Evolutionary conservation across 2,797 vertebrate genomes (phyloP).

Genomic region (Sebastes hubbsi): DNA sequence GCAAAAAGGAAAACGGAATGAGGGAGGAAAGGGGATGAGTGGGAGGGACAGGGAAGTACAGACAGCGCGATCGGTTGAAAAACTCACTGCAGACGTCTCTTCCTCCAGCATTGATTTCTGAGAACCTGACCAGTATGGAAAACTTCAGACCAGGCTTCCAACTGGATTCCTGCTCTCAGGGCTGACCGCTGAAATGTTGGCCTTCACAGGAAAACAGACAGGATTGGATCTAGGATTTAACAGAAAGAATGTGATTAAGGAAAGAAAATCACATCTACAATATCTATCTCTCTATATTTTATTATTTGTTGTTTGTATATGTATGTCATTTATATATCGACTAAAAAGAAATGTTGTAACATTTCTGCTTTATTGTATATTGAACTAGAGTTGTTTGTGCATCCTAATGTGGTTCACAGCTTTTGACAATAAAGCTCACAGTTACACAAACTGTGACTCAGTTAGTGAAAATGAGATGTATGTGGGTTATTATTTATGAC

Average conservation of each 20-base stretch:
- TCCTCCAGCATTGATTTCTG: background rate
- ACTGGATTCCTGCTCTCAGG: constrained; percentile 9
- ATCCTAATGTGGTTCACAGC: background rate
- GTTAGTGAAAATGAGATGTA: background rate
- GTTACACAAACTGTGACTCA: background rate
- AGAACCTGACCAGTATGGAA: constrained; percentile 23
- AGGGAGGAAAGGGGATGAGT: background rate
- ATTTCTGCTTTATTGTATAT: background rate
- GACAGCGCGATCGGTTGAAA: background rate
- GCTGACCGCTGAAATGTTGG: constrained; percentile 7
- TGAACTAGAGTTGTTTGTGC: background rate
- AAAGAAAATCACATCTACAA: background rate
- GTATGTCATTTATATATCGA: too few relatives aligned
- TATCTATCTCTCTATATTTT: background rate
- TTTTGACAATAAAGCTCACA: background rate
- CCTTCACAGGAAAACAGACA: constrained; percentile 8
- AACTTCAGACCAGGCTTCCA: constrained; percentile 15
- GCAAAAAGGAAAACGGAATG: background rate
- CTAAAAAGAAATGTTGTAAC: too few relatives aligned
- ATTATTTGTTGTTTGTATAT: background rate
- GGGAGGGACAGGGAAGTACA: constrained; percentile 1
- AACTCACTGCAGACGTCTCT: constrained; percentile 8
- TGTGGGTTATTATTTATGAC: background rate
- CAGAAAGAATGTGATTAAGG: background rate
- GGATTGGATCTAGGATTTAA: background rate